Evolutionary conservation across 2,797 vertebrate genomes (phyloP).

Genomic region (Chrysocyon brachyurus): DNA sequence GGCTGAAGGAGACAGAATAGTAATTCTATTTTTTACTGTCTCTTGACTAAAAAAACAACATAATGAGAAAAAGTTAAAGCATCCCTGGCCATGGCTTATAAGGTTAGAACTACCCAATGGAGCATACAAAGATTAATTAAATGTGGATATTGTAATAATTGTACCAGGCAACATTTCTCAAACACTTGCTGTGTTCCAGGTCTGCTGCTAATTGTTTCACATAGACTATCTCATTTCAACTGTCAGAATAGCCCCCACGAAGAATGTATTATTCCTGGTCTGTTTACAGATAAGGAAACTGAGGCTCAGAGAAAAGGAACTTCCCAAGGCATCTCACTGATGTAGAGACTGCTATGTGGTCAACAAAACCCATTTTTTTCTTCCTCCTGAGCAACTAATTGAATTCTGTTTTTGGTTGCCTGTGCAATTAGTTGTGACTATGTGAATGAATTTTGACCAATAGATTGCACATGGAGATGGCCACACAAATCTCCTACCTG

Average conservation of each 20-base stretch:
- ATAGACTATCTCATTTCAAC: background rate
- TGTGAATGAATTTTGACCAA: background rate
- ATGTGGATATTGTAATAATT: background rate
- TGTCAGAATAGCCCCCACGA: background rate
- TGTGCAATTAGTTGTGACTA: background rate
- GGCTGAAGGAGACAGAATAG: background rate
- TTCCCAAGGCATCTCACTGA: background rate
- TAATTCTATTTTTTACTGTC: background rate
- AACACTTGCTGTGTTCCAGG: background rate
- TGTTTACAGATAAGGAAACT: background rate
- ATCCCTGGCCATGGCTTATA: background rate
- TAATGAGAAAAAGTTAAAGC: constrained; percentile 3
- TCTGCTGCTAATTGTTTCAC: background rate
- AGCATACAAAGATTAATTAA: background rate
- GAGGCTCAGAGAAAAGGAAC: background rate
- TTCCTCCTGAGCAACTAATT: background rate
- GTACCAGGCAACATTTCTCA: background rate
- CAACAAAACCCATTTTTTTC: background rate
- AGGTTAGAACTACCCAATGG: background rate
- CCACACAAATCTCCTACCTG: background rate
- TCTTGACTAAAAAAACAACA: background rate
- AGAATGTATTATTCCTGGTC: background rate
- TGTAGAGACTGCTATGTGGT: background rate
- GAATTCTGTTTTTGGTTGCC: background rate
- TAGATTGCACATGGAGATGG: background rate